Conservation (phyloP, 2,113 vertebrate genomes). For the Rostratula benghalensis region DNA sequence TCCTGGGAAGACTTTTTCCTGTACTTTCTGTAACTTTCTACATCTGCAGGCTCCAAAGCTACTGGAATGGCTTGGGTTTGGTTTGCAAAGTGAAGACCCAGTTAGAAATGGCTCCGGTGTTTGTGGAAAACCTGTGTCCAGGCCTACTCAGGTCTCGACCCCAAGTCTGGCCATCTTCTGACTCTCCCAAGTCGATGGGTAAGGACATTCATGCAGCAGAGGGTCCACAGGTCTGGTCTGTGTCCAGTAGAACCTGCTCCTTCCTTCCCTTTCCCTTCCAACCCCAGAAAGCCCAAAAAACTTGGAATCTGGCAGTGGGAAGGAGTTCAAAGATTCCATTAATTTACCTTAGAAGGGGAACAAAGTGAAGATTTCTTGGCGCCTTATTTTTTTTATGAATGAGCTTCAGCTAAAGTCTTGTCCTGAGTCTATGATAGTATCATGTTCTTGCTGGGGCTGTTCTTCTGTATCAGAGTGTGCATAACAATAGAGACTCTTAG, state of each 20-base stretch:
- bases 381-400: neutral
- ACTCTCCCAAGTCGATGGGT: no score
- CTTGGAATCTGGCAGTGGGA: neutral
- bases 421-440: neutral
- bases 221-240: neutral
- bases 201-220: neutral
- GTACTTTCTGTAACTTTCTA: neutral
- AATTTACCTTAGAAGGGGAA: neutral
- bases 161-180: neutral
- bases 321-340: neutral
- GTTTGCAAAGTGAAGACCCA: neutral
- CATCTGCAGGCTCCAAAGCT: neutral
- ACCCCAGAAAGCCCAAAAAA: neutral
- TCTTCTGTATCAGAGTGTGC: no score
- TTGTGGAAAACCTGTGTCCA: neutral
- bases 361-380: neutral
- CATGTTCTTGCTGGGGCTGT: accelerated
- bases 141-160: neutral
- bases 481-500: accelerated
- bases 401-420: neutral
- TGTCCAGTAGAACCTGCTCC: accelerated
- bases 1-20: neutral
- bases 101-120: neutral
- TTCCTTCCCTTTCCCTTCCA: neutral
- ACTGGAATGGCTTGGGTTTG: neutral